Percentiles rank a stretch among this genome's conserved stretches.
Conservation (phyloP, 2,888 invertebrate species). For the Tipula confusa region DNA sequence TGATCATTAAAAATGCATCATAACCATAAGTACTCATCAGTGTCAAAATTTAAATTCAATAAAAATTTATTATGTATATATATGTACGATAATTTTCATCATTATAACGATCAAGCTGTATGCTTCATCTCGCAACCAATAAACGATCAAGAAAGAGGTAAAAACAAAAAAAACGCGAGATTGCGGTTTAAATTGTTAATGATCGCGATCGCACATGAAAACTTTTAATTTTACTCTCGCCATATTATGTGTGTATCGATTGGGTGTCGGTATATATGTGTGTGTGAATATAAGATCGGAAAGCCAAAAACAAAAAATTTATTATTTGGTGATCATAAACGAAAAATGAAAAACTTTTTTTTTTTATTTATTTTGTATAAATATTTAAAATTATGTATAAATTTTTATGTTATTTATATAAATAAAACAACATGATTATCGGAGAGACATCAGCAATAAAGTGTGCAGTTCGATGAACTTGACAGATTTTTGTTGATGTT, state of each 20-base stretch:
- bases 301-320: background rate
- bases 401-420: conserved; percentile 12
- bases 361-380: background rate
- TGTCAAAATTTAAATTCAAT: background rate
- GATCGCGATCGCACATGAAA: background rate
- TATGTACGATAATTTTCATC: background rate
- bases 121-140: background rate
- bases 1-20: background rate
- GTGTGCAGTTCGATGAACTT: conserved; percentile 25
- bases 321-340: background rate
- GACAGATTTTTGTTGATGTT: background rate
- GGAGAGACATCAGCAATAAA: conserved; percentile 21
- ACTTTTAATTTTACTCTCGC: background rate
- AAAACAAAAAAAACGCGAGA: background rate
- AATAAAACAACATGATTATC: conserved; percentile 12
- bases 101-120: background rate
- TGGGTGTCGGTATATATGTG: too few species aligned
- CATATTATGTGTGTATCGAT: background rate
- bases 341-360: background rate
- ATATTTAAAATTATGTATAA: conserved; percentile 9
- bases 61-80: background rate
- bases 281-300: background rate
- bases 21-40: background rate
- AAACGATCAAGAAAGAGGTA: background rate
- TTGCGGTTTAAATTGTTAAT: background rate